phyloP scores from a whole-genome alignment of 1,140 invertebrate species.

The Papilio machaon region DNA sequence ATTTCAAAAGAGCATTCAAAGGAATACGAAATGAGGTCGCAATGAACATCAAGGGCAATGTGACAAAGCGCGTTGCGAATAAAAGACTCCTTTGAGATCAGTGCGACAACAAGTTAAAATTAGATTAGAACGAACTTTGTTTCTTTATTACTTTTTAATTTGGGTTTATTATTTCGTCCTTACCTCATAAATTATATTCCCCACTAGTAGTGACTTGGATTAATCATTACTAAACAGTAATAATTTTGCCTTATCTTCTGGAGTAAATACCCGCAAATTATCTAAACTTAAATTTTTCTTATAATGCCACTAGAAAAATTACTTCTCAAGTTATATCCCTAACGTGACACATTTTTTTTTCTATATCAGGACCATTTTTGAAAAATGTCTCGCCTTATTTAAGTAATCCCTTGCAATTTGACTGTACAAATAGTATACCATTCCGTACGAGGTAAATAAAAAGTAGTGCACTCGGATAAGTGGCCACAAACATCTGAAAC shows the following conservation, averaged over 20 bases:
- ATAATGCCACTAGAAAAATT: too few species aligned
- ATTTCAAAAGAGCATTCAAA: slow-evolving; percentile 21
- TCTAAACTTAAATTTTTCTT: too few species aligned
- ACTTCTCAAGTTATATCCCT: too few species aligned
- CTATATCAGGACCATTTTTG: neutral
- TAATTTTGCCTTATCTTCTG: too few species aligned
- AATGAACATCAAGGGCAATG: slow-evolving; percentile 18
- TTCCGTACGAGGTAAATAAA: slow-evolving; percentile 33
- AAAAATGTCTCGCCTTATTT: neutral
- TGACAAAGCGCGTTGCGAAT: slow-evolving; percentile 15
- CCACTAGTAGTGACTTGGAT: too few species aligned
- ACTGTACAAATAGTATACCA: slow-evolving; percentile 24
- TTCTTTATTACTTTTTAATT: slow-evolving; percentile 6
- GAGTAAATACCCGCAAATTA: too few species aligned
- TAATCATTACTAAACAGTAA: too few species aligned
- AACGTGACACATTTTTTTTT: neutral
- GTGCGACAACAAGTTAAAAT: slow-evolving; percentile 17
- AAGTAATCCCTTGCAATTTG: neutral
- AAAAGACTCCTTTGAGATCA: slow-evolving; percentile 21
- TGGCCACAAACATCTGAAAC: slow-evolving; percentile 32
- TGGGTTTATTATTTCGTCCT: neutral
- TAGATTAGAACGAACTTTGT: slow-evolving; percentile 6
- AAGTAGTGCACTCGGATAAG: slow-evolving; percentile 32
- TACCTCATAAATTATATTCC: neutral
- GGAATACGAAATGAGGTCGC: slow-evolving; percentile 21